Evolutionary conservation across 2,888 invertebrate species (phyloP).

Genomic region (Helicoverpa assulta): DNA sequence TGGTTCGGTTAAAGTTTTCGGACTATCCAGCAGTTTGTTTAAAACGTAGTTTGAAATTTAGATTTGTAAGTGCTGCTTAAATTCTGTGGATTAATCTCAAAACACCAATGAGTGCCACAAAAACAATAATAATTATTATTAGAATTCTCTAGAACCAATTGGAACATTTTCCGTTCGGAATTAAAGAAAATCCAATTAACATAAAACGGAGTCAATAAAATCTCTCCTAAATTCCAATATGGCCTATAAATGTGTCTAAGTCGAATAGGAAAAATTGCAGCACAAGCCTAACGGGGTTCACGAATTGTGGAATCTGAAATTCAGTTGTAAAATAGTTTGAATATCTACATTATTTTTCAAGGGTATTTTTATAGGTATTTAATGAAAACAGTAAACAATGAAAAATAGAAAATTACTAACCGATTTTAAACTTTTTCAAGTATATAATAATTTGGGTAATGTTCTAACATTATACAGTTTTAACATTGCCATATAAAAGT

Average conservation of each 20-base stretch:
- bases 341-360: too few relatives aligned
- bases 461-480: too few relatives aligned
- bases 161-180: conserved; percentile 59
- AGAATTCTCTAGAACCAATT: conserved; percentile 34
- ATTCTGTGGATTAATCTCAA: too few relatives aligned
- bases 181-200: conserved; percentile 77
- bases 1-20: conserved; percentile 28
- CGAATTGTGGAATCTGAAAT: conserved; percentile 31
- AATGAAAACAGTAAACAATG: too few relatives aligned
- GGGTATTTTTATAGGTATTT: too few relatives aligned
- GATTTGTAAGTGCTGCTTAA: too few relatives aligned
- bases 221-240: conserved; percentile 80
- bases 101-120: neutral
- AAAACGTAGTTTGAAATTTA: neutral
- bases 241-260: conserved; percentile 78
- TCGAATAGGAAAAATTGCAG: conserved; percentile 71
- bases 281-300: conserved; percentile 54
- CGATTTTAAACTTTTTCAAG: too few relatives aligned
- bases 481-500: too few relatives aligned
- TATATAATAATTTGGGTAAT: too few relatives aligned
- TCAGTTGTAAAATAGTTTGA: too few relatives aligned
- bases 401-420: too few relatives aligned
- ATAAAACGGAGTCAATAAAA: conserved; percentile 80
- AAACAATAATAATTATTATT: neutral
- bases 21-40: conserved; percentile 9